phyloP scores from a whole-genome alignment of 2,113 vertebrate genomes.

The Paradisaea rubra region DNA sequence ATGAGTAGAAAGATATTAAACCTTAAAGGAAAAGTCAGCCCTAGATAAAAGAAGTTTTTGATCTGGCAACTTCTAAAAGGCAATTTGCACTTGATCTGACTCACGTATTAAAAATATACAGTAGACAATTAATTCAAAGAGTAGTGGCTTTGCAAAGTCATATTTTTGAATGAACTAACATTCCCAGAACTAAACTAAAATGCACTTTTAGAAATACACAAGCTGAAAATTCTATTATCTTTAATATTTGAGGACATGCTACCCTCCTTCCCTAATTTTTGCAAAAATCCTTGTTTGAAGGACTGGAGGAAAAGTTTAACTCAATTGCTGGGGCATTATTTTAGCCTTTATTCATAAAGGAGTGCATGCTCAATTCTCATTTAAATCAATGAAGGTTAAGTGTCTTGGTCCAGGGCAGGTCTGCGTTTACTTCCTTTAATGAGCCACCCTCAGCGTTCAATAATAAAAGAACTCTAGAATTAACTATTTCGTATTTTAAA shows the following conservation, averaged over 20 bases:
- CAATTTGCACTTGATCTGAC: slow-evolving; percentile 25
- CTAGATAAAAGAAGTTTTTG: slow-evolving; percentile 32
- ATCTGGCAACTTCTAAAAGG: neutral
- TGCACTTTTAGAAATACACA: neutral
- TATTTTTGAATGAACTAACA: neutral
- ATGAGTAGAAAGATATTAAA: neutral
- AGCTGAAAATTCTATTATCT: neutral
- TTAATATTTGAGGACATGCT: neutral
- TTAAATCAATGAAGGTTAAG: neutral
- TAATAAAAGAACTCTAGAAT: neutral
- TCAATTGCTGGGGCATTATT: neutral
- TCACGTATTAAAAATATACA: slow-evolving; percentile 17
- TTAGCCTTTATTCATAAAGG: neutral
- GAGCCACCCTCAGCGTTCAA: neutral
- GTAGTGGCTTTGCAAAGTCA: neutral
- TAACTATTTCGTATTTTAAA: neutral
- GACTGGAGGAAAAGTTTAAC: neutral
- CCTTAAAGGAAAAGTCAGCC: neutral
- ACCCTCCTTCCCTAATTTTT: neutral
- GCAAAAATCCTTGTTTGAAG: neutral
- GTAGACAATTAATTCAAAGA: slow-evolving; percentile 5
- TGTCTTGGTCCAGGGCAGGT: neutral
- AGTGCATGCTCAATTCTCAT: neutral
- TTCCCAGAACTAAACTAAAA: neutral
- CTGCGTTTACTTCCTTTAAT: neutral